Evolutionary conservation across 2,113 vertebrate species (phyloP), one percentile per base, ranked within the genome.

Genomic region (Sinocyclocheilus anophthalmus): DNA sequence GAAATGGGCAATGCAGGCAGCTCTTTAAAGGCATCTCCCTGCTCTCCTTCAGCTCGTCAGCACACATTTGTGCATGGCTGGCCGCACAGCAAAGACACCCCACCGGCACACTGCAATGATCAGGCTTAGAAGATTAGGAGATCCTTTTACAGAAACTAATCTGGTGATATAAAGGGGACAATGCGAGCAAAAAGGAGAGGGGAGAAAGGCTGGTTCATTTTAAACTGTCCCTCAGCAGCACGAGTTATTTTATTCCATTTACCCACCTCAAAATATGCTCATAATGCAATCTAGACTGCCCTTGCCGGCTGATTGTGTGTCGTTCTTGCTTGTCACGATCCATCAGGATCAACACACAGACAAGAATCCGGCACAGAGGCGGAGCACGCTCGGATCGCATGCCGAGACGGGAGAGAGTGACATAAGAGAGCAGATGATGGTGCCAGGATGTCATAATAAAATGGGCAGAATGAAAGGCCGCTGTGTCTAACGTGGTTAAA

Each of bases 41-140:
- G 18, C 87, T 83, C 70, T 85, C 76, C 75, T 89, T 87, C 73
- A 85, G 85, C 87, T 67, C 87, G 84, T 90, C 88, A 87, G 81
- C 92, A 92, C 87, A 90, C 92, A 91, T 94, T 94, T 92, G 91
- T 84, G 90, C 88, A 93, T 81, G 92, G 93, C 91, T 92, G 93
- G 91, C 88, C 85, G 93, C 87, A 86, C 91, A 88, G 91, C 89
- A 94, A 95, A 95, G 94, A 91, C 93, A 88, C 92, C 94, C 94
- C 92, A 86, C 92, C 79, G 91, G 90, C 91, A 90, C 91, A 93
- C 94, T 92, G 89, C 90, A 90, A 92, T 91, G 92, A 92, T 93
- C 85, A 91, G 93, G 81, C 87, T 73, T 87, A 90, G 91, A 94
- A 94, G 95, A 96, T 95, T 95, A 96, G 91, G 89, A 81, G 42